These are phyloP conservation scores for Beroe ovata DNA, from an alignment of 37 sponge, comb jelly and placozoan species.

Conservation along the genomic window DNA sequence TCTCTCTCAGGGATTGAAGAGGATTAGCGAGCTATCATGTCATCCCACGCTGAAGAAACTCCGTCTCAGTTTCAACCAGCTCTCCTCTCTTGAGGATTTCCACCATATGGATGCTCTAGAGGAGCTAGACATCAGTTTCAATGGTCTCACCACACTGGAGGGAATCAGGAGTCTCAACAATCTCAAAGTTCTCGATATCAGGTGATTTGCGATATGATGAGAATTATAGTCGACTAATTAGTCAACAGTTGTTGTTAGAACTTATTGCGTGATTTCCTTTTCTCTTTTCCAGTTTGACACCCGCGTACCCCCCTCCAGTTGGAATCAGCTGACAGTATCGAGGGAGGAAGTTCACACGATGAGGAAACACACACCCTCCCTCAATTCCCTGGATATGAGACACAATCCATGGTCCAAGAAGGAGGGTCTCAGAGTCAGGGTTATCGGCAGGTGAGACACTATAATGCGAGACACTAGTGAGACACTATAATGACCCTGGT, in stretches of 20 bases:
- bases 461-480: constrained; percentile 33
- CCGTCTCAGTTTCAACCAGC: constrained; percentile 73
- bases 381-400: constrained; percentile 71
- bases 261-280: too few relatives aligned
- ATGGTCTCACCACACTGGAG: constrained; percentile 72
- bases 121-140: constrained; percentile 76
- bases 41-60: constrained; percentile 69
- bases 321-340: constrained; percentile 75
- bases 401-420: constrained; percentile 84
- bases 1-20: constrained; percentile 74
- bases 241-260: too few relatives aligned
- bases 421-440: constrained; percentile 46
- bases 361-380: constrained; percentile 73
- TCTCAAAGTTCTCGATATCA: constrained; percentile 73
- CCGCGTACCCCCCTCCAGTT: constrained; percentile 72
- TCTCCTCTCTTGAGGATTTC: constrained; percentile 72
- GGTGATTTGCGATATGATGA: neutral
- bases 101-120: constrained; percentile 74
- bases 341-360: constrained; percentile 69
- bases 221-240: too few relatives aligned
- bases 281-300: too few relatives aligned
- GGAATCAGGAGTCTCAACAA: constrained; percentile 80
- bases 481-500: too few relatives aligned
- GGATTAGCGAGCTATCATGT: constrained; percentile 57
- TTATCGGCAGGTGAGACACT: constrained; percentile 12